Base-by-base conservation (phyloP, 2,113 vertebrate genomes). In the Erythrocebus patas region DNA sequence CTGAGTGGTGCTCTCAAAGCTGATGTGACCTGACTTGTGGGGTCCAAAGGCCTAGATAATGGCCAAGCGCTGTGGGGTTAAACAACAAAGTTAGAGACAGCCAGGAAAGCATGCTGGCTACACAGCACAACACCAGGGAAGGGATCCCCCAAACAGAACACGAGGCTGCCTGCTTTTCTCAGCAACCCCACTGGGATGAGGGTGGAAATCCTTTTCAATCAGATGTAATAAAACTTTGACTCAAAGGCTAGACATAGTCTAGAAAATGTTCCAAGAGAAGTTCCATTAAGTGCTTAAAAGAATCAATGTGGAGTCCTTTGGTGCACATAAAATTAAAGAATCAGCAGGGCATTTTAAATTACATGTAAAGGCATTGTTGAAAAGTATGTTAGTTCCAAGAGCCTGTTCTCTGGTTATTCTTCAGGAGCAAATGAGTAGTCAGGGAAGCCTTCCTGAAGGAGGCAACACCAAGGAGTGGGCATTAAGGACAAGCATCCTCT, bases 41-140 rank as follows among this genome's bases (percentile, higher is more conserved):
- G 8, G 40, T 40, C 68, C 57, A 45, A 38, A n/a, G 23, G 27
- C 55, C 76, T 76, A n/a, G 17, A 27, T 27, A 8, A 11, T 7
- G 75, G 61, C 52, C 13, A 50, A 52, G 45, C 14, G 55, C 68
- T 59, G 35, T 45, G 38, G 4, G 30, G 20, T 11, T 22, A 50
- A 61, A 43, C 68, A 12, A 3, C 3, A 22, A 87, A 61, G 48
- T 17, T 11, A 70, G 25, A 38, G 38, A 23, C 20, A 35, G 70
- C 35, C 32, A 92, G 66, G 57, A 57, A 52, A 75, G 45, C 45
- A 13, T 9, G 0, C 13, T 0, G 0, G 32, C 1, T 0, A 0
- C 1, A 27, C 72, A 25, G 5, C 0, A 43, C 17, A 13, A 8
- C 11, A 32, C 9, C 32, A 5, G 55, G 48, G 3, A 8, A 3